A percentile compares a stretch with the other conserved stretches of the same genome.
phyloP scores from a whole-genome alignment of 2,113 vertebrate species.

The Isurus oxyrinchus region DNA sequence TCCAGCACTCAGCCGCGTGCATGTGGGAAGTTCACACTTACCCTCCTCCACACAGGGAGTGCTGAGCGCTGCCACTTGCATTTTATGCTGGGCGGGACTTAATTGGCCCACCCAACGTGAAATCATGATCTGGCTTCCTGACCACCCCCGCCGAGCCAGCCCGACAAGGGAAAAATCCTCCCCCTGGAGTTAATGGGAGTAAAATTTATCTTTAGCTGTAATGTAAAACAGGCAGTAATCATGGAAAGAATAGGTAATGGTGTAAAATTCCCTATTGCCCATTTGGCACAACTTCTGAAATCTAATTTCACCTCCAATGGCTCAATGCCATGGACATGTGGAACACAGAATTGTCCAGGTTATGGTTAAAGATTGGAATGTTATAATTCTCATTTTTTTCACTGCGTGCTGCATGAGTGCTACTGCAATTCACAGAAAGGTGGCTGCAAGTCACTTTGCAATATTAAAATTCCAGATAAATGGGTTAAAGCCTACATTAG shows the following conservation, averaged over 20 bases:
- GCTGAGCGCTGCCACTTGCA: no score
- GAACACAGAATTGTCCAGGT: no score
- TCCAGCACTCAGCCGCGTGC: no score
- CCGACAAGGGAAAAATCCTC: no score
- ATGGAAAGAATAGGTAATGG: not conserved
- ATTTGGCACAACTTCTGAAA: not conserved
- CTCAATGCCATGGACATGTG: not conserved
- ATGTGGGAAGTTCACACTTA: no score
- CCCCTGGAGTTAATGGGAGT: not conserved
- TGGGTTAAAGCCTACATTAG: not conserved
- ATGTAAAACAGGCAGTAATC: no score
- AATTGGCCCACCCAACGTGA: no score
- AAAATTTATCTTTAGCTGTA: not conserved
- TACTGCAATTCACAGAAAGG: not conserved
- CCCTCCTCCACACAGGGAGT: no score
- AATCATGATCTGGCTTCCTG: no score
- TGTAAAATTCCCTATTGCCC: not conserved
- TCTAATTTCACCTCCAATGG: not conserved
- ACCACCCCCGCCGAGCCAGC: no score
- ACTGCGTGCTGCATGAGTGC: not conserved
- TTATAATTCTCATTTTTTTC: not conserved
- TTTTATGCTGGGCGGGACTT: no score
- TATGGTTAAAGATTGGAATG: not conserved
- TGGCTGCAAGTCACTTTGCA: not conserved
- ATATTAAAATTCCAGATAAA: not conserved